Conservation (phyloP, 2,797 vertebrate genomes). For the Melanotaenia boesemani region DNA sequence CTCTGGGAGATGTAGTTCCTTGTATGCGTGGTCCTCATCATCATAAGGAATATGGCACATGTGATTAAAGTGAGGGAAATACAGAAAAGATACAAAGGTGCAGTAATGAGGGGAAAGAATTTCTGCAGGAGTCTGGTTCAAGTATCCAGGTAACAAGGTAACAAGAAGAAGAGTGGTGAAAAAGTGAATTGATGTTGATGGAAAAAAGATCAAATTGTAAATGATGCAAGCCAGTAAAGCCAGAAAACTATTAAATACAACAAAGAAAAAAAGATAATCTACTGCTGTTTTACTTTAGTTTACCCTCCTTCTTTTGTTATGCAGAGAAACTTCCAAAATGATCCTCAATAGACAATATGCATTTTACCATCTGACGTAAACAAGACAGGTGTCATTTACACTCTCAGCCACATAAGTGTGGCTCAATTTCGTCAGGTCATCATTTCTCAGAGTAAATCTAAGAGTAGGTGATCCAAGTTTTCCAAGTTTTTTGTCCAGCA, state of each 20-base stretch:
- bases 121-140: conserved; percentile 1
- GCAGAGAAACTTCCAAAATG: not conserved
- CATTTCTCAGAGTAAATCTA: not conserved
- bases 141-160: conserved; percentile 17
- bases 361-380: not conserved
- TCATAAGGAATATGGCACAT: conserved; percentile 26
- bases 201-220: conserved; percentile 1
- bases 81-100: conserved; percentile 15
- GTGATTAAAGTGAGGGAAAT: conserved; percentile 28
- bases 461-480: not conserved
- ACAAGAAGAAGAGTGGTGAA: not conserved
- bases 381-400: not conserved
- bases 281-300: not conserved
- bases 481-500: not conserved
- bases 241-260: not conserved
- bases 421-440: not conserved
- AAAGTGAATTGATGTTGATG: not conserved
- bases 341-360: not conserved
- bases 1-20: conserved; percentile 11
- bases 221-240: not conserved
- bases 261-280: not conserved
- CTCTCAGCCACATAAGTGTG: not conserved
- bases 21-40: conserved; percentile 27
- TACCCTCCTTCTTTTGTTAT: not conserved
- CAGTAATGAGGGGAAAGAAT: conserved; percentile 27